These are phyloP conservation scores for Temnothorax unifasciatus DNA, from an alignment of 2,888 invertebrate genomes.

Conservation along the genomic window DNA sequence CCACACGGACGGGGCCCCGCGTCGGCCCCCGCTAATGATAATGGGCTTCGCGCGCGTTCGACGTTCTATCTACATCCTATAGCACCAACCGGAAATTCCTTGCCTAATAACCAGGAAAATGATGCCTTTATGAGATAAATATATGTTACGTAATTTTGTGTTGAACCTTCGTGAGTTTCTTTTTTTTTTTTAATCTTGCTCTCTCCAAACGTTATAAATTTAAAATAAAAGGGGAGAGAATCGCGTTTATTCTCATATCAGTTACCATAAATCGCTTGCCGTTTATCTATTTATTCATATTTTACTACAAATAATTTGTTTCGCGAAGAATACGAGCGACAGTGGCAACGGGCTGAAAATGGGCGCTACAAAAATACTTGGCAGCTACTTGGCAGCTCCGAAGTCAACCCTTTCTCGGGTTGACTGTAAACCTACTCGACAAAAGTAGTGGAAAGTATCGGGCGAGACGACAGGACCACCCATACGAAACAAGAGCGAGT, in stretches of 20 bases:
- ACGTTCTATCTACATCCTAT: constrained; percentile 58
- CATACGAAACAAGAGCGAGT: constrained; percentile 80
- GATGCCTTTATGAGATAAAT: constrained; percentile 27
- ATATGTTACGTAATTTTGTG: background rate
- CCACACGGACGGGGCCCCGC: constrained; percentile 43
- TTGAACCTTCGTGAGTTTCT: background rate
- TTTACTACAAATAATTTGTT: background rate
- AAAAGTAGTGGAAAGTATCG: constrained; percentile 70
- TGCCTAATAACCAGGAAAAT: constrained; percentile 21
- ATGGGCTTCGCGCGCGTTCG: constrained; percentile 66
- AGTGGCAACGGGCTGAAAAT: background rate
- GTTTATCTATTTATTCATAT: background rate
- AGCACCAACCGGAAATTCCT: constrained; percentile 27
- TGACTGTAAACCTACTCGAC: constrained; percentile 61
- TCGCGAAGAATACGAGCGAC: background rate
- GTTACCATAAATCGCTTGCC: background rate
- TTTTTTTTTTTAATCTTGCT: background rate
- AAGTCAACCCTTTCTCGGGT: constrained; percentile 64
- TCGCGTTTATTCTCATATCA: background rate
- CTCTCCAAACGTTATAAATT: too few species aligned
- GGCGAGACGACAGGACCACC: constrained; percentile 73
- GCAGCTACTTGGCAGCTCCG: constrained; percentile 24
- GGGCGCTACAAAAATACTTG: constrained; percentile 33
- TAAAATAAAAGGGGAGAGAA: background rate
- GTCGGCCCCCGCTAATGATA: constrained; percentile 78